A percentile compares a stretch with the other conserved stretches of the same genome.
Conservation (phyloP, 2,797 vertebrate species). For the Dicrostonyx torquatus region DNA sequence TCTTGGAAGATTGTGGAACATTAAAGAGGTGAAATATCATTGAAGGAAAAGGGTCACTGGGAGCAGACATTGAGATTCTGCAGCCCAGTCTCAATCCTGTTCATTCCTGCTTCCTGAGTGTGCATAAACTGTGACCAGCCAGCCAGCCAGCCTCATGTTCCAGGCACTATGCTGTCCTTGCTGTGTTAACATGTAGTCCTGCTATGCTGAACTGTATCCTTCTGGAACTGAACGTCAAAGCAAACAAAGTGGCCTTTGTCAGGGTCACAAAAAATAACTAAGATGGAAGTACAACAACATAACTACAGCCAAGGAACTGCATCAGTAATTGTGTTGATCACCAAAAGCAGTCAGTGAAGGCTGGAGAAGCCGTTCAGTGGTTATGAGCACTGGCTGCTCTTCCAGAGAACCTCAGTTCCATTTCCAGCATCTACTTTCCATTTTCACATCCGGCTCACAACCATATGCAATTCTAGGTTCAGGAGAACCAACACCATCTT, state of each 20-base stretch:
- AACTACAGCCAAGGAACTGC: not conserved
- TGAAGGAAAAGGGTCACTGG: not conserved
- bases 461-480: not conserved
- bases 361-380: not conserved
- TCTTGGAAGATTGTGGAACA: not conserved
- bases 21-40: not conserved
- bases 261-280: not conserved
- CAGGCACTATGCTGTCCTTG: too few relatives aligned
- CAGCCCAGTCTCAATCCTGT: not conserved
- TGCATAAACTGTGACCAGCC: not conserved
- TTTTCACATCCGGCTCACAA: not conserved
- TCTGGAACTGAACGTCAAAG: not conserved
- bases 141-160: not conserved
- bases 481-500: not conserved
- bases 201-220: too few relatives aligned
- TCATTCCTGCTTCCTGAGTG: not conserved
- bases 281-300: not conserved
- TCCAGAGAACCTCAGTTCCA: not conserved
- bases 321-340: not conserved
- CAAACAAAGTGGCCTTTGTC: not conserved
- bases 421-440: too few relatives aligned
- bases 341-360: not conserved
- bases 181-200: fast-evolving
- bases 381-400: not conserved
- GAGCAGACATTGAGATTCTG: not conserved